These are phyloP conservation scores for Phortica okadai DNA, from an alignment of 2,888 invertebrate species.

Conservation along the genomic window DNA sequence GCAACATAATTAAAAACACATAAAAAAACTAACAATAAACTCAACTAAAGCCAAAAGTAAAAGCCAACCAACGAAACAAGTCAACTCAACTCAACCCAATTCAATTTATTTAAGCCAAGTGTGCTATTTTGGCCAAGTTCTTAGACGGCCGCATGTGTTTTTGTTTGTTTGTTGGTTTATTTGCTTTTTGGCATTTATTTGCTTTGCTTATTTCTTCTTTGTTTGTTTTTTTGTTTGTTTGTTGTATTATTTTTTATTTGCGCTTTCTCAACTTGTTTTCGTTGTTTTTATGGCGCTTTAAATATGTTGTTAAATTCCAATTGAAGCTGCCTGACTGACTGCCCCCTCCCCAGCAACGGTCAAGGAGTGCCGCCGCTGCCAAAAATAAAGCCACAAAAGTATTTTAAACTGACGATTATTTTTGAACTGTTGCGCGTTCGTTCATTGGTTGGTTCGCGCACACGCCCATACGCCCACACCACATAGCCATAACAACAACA, in stretches of 20 bases:
- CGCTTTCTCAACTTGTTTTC: not conserved
- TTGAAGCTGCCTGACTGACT: not conserved
- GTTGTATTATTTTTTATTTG: not conserved
- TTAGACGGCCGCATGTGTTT: not conserved
- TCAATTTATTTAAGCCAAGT: not conserved
- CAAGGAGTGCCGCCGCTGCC: not conserved
- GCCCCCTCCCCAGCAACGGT: not conserved
- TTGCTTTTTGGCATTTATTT: not conserved
- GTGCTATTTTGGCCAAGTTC: too few relatives aligned
- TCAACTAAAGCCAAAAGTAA: constrained; percentile 22
- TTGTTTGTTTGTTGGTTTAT: not conserved
- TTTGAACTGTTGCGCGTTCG: constrained; percentile 21
- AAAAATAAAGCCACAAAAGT: constrained; percentile 17
- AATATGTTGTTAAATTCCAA: constrained; percentile 3
- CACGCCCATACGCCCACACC: too few relatives aligned
- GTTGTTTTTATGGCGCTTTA: not conserved
- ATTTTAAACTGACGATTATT: constrained; percentile 28
- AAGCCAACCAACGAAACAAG: not conserved
- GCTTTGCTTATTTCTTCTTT: not conserved
- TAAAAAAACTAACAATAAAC: not conserved
- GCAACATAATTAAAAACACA: not conserved
- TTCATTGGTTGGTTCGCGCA: not conserved
- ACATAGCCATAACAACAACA: too few relatives aligned
- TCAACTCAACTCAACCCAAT: not conserved
- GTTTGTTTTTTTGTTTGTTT: not conserved